Evolutionary conservation across 1,140 invertebrate genomes (phyloP).

Genomic region (Drosophila ercepeae): DNA sequence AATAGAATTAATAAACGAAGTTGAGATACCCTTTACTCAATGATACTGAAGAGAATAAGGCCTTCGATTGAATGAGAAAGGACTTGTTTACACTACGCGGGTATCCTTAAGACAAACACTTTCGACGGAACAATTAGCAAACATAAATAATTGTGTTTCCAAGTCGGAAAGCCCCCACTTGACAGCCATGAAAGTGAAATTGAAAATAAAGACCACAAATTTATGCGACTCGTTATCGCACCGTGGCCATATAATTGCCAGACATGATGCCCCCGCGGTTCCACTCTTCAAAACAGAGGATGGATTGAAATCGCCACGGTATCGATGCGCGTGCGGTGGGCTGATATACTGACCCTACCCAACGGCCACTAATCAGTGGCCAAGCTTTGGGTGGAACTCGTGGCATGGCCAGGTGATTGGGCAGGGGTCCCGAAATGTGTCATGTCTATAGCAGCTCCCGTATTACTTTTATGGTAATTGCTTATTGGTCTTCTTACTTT

Average conservation of each 20-base stretch:
- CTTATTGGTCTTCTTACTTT: not conserved
- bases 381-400: constrained; percentile 16
- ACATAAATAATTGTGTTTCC: constrained; percentile 37
- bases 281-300: not conserved
- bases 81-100: not conserved
- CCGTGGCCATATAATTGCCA: constrained; percentile 18
- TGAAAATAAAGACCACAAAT: constrained; percentile 64
- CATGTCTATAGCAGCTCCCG: not conserved
- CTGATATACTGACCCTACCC: constrained; percentile 56
- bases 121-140: constrained; percentile 24
- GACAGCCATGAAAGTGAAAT: constrained; percentile 54
- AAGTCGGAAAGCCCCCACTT: not conserved
- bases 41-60: no score
- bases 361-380: constrained; percentile 17
- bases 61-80: no score
- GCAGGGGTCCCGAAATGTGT: constrained; percentile 15
- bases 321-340: constrained; percentile 43
- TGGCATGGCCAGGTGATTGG: constrained; percentile 25
- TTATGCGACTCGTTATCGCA: constrained; percentile 41
- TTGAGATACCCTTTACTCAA: not conserved
- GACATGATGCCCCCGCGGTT: constrained; percentile 17
- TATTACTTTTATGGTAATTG: constrained; percentile 1
- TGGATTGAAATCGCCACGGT: constrained; percentile 15
- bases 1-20: not conserved
- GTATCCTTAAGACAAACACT: constrained; percentile 6